Percentiles rank a stretch among this genome's conserved stretches.
Conservation (phyloP, 2,113 vertebrate species). For the Eretmochelys imbricata region DNA sequence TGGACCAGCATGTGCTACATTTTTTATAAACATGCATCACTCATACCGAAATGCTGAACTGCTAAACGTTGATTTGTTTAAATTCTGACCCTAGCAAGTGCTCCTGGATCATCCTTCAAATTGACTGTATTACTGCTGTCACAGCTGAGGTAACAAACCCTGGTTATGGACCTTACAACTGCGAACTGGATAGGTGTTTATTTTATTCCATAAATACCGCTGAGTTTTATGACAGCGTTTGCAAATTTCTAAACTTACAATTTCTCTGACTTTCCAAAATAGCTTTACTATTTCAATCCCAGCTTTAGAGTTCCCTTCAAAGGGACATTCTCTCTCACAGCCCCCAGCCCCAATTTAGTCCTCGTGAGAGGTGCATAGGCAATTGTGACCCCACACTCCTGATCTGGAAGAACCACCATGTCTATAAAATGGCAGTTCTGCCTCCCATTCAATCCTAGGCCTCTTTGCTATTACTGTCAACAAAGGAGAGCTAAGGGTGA, state of each 20-base stretch:
- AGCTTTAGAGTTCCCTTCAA: neutral
- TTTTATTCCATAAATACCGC: neutral
- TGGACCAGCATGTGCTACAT: neutral
- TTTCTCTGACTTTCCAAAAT: neutral
- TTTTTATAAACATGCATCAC: neutral
- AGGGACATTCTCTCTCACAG: neutral
- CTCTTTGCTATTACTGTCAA: neutral
- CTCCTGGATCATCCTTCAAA: neutral
- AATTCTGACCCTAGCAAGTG: neutral
- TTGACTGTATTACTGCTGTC: neutral
- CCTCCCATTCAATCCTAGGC: fast-evolving
- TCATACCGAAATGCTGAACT: neutral
- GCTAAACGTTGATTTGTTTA: fast-evolving
- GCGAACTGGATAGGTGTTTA: fast-evolving
- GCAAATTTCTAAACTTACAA: neutral
- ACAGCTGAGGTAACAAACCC: fast-evolving
- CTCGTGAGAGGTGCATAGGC: neutral
- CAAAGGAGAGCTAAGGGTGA: fast-evolving
- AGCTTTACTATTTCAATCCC: neutral
- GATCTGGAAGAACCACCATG: neutral
- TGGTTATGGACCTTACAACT: neutral
- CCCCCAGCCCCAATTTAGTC: neutral
- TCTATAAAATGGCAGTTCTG: neutral
- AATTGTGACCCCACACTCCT: neutral
- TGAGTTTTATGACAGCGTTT: neutral